Base-by-base conservation (phyloP, 2,888 invertebrate genomes). In the Phyto melanocephala region DNA sequence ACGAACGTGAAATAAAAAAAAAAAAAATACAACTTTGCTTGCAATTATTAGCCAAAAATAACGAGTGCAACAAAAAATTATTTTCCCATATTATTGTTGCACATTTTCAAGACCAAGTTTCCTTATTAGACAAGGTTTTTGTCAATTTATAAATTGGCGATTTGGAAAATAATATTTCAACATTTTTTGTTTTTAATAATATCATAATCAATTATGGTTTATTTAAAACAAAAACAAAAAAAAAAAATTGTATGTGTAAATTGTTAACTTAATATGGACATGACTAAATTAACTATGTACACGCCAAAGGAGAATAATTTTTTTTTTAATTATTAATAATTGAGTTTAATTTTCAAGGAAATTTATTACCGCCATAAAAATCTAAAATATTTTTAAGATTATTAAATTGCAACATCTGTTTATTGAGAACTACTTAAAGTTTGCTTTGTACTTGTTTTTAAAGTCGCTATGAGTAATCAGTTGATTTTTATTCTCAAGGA, bases 41-140 rank as follows among this genome's bases (percentile, higher is more conserved):
- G 15, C 45, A 75, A 82, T 79, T 79, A 79, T 82, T 79, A 82
- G 60, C 71, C 58, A 65, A 79, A 82, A 63, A 47, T 17, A 22
- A 1, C 15, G 24, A 62, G 65, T 20, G 33, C 35, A 63, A 52
- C n/a, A 35, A 67, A 67, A 67, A 47, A 71, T 15, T 74, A 60
- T 79, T 72, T 74, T 74, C 79, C 79, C 79, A 80, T 80, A 80
- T 68, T 62, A 74, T 52, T 60, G 42, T 52, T 54, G 58, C 24
- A 79, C 60, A 68, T 79, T 74, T 72, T 76, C 62, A 50, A 63
- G 33, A 82, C 60, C 82, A 67, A 79, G 78, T 75, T 82, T 75
- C 82, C 79, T 82, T 82, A 79, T 67, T 65, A 65, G 82, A 75
- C 82, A 79, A 82, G 74, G 74, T 77, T 81, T 74, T 52, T 74